These are phyloP conservation scores for Clunio marinus DNA, from an alignment of 2,888 invertebrate species.

Conservation along the genomic window DNA sequence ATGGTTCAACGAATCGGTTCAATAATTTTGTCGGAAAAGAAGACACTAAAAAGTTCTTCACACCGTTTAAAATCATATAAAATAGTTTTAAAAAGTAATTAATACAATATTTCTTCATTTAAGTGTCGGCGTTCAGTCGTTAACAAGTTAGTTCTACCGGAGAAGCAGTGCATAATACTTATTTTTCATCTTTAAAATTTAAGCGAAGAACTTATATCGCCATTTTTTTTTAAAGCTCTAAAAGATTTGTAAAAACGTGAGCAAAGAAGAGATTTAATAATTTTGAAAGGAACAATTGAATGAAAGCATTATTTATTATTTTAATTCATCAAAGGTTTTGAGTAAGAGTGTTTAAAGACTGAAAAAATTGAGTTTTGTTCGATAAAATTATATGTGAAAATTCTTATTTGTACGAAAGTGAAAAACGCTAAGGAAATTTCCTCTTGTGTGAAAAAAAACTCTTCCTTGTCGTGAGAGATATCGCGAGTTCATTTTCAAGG, in stretches of 20 bases:
- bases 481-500: conserved; percentile 14
- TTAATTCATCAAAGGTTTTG: not conserved
- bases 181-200: not conserved
- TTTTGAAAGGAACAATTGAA: not conserved
- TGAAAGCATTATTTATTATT: not conserved
- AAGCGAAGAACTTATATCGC: not conserved
- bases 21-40: not conserved
- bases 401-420: not conserved
- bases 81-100: not conserved
- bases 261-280: conserved; percentile 1
- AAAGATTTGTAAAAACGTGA: conserved; percentile 26
- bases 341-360: not conserved
- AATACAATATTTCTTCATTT: not conserved
- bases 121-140: not conserved
- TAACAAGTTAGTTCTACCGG: not conserved
- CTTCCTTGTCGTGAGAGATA: not conserved
- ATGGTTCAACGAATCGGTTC: no score
- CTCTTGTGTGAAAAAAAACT: not conserved
- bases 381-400: not conserved
- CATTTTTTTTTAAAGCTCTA: conserved; percentile 4
- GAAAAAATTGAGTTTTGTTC: not conserved
- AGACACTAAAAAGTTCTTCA: not conserved
- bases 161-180: not conserved
- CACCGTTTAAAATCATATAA: not conserved
- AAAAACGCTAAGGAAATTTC: conserved; percentile 8